A percentile compares a stretch with the other conserved stretches of the same genome.
These are phyloP conservation scores for Lordiphosa collinella DNA, from an alignment of 1,140 invertebrate genomes.

Conservation along the genomic window DNA sequence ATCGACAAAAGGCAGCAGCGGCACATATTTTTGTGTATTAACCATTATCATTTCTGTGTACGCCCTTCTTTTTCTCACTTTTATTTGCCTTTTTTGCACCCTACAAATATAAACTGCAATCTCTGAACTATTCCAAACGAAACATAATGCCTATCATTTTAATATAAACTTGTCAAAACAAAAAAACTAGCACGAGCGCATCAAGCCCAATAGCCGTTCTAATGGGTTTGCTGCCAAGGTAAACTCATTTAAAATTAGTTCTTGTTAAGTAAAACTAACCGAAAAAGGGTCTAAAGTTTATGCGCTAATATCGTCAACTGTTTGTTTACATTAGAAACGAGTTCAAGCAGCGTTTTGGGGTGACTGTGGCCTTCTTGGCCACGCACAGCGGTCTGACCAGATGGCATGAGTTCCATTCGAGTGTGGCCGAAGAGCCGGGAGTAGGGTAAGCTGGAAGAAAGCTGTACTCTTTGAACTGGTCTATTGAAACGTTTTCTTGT, in stretches of 20 bases:
- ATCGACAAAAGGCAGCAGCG: slow-evolving; percentile 24
- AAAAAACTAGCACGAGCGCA: slow-evolving; percentile 70
- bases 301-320: neutral
- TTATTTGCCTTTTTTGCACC: slow-evolving; percentile 70
- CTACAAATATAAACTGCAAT: slow-evolving; percentile 40
- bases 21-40: slow-evolving; percentile 63
- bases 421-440: slow-evolving; percentile 62
- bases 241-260: slow-evolving; percentile 74
- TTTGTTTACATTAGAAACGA: slow-evolving; percentile 83
- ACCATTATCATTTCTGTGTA: slow-evolving; percentile 54
- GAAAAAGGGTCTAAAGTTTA: too few species aligned
- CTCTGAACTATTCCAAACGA: slow-evolving; percentile 49
- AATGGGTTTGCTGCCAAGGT: slow-evolving; percentile 91
- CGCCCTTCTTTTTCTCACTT: slow-evolving; percentile 69
- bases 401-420: slow-evolving; percentile 88
- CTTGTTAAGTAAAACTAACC: neutral
- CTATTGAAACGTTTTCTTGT: neutral
- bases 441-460: slow-evolving; percentile 46
- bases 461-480: neutral
- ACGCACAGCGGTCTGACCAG: slow-evolving; percentile 93
- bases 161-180: slow-evolving; percentile 40
- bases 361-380: slow-evolving; percentile 91
- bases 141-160: slow-evolving; percentile 69
- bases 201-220: slow-evolving; percentile 89
- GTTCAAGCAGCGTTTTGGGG: slow-evolving; percentile 90